Evolutionary conservation across 2,113 vertebrate genomes (phyloP), one percentile per base, ranked within the genome.

Genomic region (Perccottus glenii): DNA sequence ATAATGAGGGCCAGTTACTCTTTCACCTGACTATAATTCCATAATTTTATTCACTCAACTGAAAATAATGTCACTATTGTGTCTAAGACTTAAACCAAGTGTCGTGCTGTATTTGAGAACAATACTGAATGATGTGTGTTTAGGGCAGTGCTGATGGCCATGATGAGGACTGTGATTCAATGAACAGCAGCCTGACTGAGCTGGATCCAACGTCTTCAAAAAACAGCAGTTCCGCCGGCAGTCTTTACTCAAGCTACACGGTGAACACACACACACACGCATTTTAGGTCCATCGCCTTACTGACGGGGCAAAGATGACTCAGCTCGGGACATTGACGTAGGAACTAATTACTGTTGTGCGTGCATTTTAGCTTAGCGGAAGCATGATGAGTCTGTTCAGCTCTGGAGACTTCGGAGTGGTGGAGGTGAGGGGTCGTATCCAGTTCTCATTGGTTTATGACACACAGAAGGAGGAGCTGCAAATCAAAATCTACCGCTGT

Each of bases 321-420:
- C 86, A 80, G 81, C 73, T 62, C 45, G 9, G 50, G 71, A 70
- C 74, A 58, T 4, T 87, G 89, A 88, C 82, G 87, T 69, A 70
- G 66, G 75, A 46, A 55, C 75, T 78, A 61, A 61, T 81, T 43
- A 62, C 56, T 74, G 40, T 9, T 70, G 10, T 72, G 57, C 5
- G 42, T 63, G 58, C 49, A 49, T 65, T 60, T 27, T 47, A 98
- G 96, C 93, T 96, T 84, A 95, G 94, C 16, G 93, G 97, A 73
- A 98, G 98, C 86, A 92, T 93, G 92, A 92, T 94, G 93, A 99
- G 97, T 81, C 92, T 99, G 78, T 95, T 95, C 53, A 96, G 94
- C 71, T 93, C 95, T 7, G 93, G 91, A 0, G 96, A 98, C 80
- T 91, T 94, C 4, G 93, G 92, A 16, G 65, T 71, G 0, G 92